Conservation (phyloP, 2,113 vertebrate genomes). For the Crotalus helleri region DNA sequence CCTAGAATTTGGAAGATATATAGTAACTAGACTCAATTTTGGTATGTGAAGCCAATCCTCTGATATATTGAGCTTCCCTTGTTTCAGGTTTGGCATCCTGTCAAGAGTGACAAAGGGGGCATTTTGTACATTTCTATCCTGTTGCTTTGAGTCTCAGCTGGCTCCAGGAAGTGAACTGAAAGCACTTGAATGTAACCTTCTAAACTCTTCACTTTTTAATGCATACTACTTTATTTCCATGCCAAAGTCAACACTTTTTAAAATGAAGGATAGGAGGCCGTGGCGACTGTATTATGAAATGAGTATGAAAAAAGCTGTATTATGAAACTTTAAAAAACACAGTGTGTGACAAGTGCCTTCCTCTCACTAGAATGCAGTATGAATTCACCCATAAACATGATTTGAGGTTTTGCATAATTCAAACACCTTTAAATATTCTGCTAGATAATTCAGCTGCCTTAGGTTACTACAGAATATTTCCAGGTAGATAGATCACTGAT, state of each 20-base stretch:
- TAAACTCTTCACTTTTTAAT: neutral
- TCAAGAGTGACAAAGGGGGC: neutral
- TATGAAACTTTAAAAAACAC: neutral
- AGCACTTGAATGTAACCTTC: neutral
- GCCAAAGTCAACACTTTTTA: neutral
- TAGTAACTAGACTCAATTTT: neutral
- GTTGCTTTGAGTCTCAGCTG: neutral
- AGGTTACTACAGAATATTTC: neutral
- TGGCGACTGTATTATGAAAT: neutral
- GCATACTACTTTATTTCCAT: neutral
- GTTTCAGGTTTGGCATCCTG: neutral
- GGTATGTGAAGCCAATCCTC: neutral
- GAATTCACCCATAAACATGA: neutral
- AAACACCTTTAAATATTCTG: neutral
- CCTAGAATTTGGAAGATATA: neutral
- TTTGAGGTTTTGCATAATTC: neutral
- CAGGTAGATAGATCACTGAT: neutral
- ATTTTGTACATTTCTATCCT: neutral
- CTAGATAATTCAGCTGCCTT: neutral
- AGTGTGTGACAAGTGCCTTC: too few relatives aligned
- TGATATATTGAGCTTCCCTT: neutral
- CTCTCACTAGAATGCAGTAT: neutral
- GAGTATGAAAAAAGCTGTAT: neutral
- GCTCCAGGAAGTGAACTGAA: constrained; percentile 2
- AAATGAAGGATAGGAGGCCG: neutral